Percentiles rank a stretch among this genome's conserved stretches.
Evolutionary conservation across 2,113 vertebrate species (phyloP).

Genomic region (Morone chrysops): DNA sequence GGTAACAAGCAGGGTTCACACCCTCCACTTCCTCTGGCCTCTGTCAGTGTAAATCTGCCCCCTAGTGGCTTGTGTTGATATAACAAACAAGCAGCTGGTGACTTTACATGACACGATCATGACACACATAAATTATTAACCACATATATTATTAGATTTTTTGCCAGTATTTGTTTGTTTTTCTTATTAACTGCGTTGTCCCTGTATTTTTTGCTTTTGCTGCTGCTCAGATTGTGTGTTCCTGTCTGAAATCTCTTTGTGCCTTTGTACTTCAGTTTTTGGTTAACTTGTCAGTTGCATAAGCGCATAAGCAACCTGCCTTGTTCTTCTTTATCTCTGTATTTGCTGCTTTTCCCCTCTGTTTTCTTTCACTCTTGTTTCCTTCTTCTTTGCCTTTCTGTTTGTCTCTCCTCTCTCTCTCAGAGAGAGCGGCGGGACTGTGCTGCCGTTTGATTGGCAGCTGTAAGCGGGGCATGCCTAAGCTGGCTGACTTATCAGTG

Average conservation of each 20-base stretch:
- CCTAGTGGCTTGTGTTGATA: constrained; percentile 60
- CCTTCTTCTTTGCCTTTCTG: constrained; percentile 36
- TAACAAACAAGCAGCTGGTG: constrained; percentile 7
- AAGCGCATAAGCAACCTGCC: constrained; percentile 46
- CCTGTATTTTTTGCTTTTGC: not conserved
- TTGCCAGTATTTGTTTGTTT: not conserved
- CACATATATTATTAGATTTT: not conserved
- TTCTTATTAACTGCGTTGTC: not conserved
- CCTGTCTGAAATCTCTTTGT: constrained; percentile 16
- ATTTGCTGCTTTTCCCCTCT: constrained; percentile 38
- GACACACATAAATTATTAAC: not conserved
- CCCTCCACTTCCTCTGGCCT: constrained; percentile 54
- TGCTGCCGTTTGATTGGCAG: constrained; percentile 92
- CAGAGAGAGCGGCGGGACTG: constrained; percentile 91
- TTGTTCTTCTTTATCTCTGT: constrained; percentile 57
- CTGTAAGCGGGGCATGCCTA: constrained; percentile 92
- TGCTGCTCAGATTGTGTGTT: constrained; percentile 41
- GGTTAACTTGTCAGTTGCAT: constrained; percentile 48
- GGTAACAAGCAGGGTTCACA: constrained; percentile 40
- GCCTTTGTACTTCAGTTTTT: constrained; percentile 16
- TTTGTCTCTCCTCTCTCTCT: constrained; percentile 54
- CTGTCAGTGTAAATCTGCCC: constrained; percentile 61
- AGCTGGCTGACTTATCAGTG: constrained; percentile 93
- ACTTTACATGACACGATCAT: not conserved
- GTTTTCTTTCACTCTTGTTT: constrained; percentile 33